Evolutionary conservation across 2,797 vertebrate genomes (phyloP).

Genomic region (Aplochiton taeniatus): DNA sequence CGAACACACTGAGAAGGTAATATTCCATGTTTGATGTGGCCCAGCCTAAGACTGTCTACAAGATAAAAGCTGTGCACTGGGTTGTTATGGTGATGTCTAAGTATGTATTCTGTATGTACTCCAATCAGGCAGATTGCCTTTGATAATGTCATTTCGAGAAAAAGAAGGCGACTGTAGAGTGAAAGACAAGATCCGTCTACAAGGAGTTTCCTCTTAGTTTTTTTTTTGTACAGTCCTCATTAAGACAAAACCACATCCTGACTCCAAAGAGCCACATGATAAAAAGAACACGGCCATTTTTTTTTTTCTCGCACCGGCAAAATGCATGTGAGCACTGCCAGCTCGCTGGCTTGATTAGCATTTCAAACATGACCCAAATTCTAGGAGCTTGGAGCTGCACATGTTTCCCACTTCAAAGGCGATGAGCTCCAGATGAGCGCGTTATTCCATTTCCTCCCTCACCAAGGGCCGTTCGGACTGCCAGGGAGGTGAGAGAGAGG

Average conservation of each 20-base stretch:
- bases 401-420: conserved; percentile 9
- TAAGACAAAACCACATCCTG: background rate
- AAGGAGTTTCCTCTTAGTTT: background rate
- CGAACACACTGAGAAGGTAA: background rate
- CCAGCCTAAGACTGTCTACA: too few relatives aligned
- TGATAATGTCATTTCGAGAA: background rate
- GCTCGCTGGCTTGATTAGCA: conserved; percentile 8
- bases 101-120: background rate
- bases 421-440: conserved; percentile 10
- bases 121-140: background rate
- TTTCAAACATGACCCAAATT: conserved; percentile 14
- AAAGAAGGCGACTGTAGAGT: background rate
- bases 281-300: background rate
- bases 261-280: background rate
- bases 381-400: background rate
- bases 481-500: background rate
- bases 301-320: background rate
- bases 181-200: background rate
- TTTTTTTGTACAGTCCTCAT: background rate
- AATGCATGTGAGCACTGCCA: background rate
- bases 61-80: background rate
- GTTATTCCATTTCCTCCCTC: conserved; percentile 3
- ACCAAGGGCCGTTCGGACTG: background rate
- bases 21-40: background rate
- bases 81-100: background rate